Evolutionary conservation across 2,113 vertebrate genomes (phyloP).

Genomic region (Synodontis membranacea): DNA sequence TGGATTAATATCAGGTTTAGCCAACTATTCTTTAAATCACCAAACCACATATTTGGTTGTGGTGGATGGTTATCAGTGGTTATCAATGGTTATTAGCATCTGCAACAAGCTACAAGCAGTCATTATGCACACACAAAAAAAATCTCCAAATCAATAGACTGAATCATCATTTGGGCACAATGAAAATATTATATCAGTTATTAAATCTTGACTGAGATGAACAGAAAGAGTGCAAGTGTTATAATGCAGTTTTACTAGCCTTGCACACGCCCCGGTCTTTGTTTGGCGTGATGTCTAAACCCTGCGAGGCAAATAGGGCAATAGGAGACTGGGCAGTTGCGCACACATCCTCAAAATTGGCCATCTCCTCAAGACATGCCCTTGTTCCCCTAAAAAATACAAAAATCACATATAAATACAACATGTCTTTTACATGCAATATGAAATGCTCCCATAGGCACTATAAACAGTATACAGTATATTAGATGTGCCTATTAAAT

Average conservation of each 20-base stretch:
- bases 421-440: constrained; percentile 1
- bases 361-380: constrained; percentile 75
- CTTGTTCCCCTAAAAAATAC: constrained; percentile 56
- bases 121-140: not conserved
- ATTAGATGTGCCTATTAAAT: too few species aligned
- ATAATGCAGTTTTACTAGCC: constrained; percentile 66
- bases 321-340: constrained; percentile 73
- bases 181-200: not conserved
- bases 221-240: not conserved
- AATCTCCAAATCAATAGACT: not conserved
- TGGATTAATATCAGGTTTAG: not conserved
- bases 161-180: not conserved
- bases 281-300: constrained; percentile 81
- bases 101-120: not conserved
- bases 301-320: constrained; percentile 72
- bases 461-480: not conserved
- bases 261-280: constrained; percentile 89
- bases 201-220: constrained; percentile 1
- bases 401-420: constrained; percentile 12
- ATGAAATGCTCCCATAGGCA: not conserved
- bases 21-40: not conserved
- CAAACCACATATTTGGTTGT: not conserved
- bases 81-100: too few species aligned
- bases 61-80: not conserved
- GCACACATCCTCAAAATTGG: constrained; percentile 81